Percentiles rank a stretch among this genome's conserved stretches.
phyloP scores from a whole-genome alignment of 2,113 vertebrate species.

The Dendrocopos noguchii region DNA sequence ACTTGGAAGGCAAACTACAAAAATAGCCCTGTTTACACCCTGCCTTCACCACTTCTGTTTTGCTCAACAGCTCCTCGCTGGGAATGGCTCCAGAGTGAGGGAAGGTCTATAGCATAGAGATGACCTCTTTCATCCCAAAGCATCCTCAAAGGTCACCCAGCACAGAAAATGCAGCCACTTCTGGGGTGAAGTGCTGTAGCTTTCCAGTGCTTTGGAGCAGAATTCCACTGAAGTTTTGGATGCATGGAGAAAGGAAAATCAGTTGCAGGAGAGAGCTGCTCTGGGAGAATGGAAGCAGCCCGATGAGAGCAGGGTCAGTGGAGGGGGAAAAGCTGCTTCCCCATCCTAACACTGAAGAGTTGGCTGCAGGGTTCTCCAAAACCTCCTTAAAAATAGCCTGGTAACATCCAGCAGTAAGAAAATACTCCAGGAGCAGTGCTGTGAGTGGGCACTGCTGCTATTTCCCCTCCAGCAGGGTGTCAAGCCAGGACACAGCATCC shows the following conservation, averaged over 20 bases:
- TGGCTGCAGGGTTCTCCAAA: background rate
- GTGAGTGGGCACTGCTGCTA: background rate
- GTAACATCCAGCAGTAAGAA: background rate
- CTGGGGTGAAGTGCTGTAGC: background rate
- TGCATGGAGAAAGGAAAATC: background rate
- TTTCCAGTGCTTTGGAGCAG: background rate
- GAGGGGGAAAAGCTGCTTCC: background rate
- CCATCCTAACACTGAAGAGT: background rate
- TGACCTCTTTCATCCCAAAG: background rate
- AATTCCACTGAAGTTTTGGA: background rate
- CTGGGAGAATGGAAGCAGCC: background rate
- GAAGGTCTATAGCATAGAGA: background rate
- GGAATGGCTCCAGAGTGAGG: background rate
- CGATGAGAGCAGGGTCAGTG: too few relatives aligned
- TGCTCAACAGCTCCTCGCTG: background rate
- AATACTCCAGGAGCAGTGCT: background rate
- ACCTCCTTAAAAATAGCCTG: background rate
- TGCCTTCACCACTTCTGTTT: background rate
- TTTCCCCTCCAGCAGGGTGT: background rate
- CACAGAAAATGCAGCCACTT: background rate
- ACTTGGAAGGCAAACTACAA: slow-evolving; percentile 27
- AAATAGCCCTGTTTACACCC: slow-evolving; percentile 34
- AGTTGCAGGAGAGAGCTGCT: too few relatives aligned
- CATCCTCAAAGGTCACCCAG: background rate
- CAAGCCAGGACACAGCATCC: background rate